These are phyloP conservation scores for Nesoenas mayeri DNA, from an alignment of 2,113 vertebrate genomes.

Conservation along the genomic window DNA sequence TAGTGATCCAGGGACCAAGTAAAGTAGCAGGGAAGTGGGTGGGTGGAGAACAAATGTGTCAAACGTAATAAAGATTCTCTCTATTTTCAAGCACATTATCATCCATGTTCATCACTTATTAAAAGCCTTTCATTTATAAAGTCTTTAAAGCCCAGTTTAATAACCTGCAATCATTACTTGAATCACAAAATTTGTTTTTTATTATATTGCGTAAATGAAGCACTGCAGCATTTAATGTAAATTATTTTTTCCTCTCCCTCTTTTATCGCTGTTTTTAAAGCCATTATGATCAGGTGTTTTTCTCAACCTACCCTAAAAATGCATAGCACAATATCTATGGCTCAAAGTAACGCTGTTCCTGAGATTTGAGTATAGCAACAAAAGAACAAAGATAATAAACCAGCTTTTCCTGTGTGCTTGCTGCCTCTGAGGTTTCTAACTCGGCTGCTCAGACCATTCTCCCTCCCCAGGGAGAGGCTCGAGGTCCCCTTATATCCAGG, in stretches of 20 bases:
- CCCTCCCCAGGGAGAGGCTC: background rate
- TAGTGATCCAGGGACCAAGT: background rate
- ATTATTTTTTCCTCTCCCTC: conserved; percentile 14
- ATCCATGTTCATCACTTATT: conserved; percentile 56
- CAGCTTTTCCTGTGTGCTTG: background rate
- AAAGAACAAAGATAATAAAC: background rate
- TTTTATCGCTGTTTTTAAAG: conserved; percentile 33
- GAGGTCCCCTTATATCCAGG: background rate
- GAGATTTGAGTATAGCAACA: background rate
- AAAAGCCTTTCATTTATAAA: conserved; percentile 58
- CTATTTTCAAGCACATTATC: conserved; percentile 33
- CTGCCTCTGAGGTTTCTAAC: background rate
- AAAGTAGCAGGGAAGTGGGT: background rate
- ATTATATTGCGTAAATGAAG: conserved; percentile 51
- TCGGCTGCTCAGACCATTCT: background rate
- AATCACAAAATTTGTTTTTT: conserved; percentile 58
- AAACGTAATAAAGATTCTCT: conserved; percentile 33
- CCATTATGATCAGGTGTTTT: background rate
- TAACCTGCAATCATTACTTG: conserved; percentile 53
- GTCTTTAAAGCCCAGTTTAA: conserved; percentile 54
- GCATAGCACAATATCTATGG: background rate
- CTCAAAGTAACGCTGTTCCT: background rate
- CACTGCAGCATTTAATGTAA: conserved; percentile 18
- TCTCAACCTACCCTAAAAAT: background rate
- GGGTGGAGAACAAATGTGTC: background rate